A percentile compares a stretch with the other conserved stretches of the same genome.
phyloP scores from a whole-genome alignment of 1,140 invertebrate genomes.

The Telenomus remus region DNA sequence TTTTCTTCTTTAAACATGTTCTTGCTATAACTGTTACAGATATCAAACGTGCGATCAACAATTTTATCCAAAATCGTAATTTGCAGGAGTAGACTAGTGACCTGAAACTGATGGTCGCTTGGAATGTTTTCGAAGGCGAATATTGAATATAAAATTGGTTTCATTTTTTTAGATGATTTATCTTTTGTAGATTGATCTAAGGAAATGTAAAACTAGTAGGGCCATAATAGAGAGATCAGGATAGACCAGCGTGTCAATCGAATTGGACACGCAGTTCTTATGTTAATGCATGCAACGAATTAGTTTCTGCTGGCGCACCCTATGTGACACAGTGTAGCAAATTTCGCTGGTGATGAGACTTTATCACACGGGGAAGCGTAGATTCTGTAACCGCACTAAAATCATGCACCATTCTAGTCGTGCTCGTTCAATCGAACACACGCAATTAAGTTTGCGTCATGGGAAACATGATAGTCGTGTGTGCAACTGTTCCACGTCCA shows the following conservation, averaged over 20 bases:
- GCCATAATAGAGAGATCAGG: constrained; percentile 70
- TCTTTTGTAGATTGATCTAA: constrained; percentile 11
- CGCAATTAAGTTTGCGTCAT: constrained; percentile 60
- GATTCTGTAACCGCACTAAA: constrained; percentile 72
- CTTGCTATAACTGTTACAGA: no score
- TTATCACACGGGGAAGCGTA: constrained; percentile 71
- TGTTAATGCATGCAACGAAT: constrained; percentile 69
- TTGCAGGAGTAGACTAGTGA: no score
- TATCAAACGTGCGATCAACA: constrained; percentile 20
- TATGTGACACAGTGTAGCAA: constrained; percentile 66
- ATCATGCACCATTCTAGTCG: constrained; percentile 45
- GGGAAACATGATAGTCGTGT: constrained; percentile 59
- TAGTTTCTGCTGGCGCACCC: constrained; percentile 61
- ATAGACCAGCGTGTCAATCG: constrained; percentile 62
- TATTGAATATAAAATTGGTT: no score
- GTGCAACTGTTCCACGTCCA: constrained; percentile 57
- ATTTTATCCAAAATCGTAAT: constrained; percentile 39
- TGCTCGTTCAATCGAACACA: constrained; percentile 18
- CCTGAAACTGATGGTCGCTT: no score
- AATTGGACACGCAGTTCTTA: constrained; percentile 71
- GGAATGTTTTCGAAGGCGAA: no score
- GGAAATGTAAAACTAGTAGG: constrained; percentile 22
- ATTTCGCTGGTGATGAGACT: constrained; percentile 66
- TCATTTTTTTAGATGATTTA: constrained; percentile 26
- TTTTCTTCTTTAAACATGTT: no score